Percentiles rank a stretch among this genome's conserved stretches.
Evolutionary conservation across 2,113 vertebrate species (phyloP).

Genomic region (Manacus vitellinus): DNA sequence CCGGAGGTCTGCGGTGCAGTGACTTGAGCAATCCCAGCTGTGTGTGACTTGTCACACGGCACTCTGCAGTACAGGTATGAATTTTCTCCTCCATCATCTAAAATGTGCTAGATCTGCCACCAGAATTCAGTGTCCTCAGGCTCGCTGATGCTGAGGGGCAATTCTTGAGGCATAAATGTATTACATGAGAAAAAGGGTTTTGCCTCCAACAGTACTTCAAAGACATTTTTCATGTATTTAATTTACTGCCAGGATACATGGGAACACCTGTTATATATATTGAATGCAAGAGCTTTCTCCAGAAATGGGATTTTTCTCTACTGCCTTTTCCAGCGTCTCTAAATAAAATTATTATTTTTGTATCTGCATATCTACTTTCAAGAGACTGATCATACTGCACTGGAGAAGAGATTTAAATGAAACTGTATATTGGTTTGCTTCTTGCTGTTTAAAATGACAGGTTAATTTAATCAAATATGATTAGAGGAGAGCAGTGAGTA

Average conservation of each 20-base stretch:
- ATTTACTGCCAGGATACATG: neutral
- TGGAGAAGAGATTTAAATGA: neutral
- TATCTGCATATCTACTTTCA: neutral
- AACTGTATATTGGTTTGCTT: neutral
- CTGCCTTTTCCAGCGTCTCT: neutral
- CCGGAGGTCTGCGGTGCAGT: conserved; percentile 34
- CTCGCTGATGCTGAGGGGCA: neutral
- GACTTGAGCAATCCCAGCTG: conserved; percentile 51
- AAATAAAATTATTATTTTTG: neutral
- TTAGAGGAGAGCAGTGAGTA: neutral
- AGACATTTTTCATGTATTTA: neutral
- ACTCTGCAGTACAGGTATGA: neutral
- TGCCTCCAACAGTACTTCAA: neutral
- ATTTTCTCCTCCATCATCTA: neutral
- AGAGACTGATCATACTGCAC: neutral
- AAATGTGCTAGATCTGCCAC: neutral
- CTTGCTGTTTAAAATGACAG: neutral
- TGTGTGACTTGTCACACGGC: conserved; percentile 16
- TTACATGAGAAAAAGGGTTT: neutral
- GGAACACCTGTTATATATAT: neutral
- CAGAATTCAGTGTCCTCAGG: neutral
- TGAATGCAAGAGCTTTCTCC: neutral
- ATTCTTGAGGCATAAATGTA: neutral
- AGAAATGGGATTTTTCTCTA: neutral
- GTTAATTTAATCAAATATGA: neutral